Evolutionary conservation across 2,113 vertebrate species (phyloP).

Genomic region (Rhinoderma darwinii): DNA sequence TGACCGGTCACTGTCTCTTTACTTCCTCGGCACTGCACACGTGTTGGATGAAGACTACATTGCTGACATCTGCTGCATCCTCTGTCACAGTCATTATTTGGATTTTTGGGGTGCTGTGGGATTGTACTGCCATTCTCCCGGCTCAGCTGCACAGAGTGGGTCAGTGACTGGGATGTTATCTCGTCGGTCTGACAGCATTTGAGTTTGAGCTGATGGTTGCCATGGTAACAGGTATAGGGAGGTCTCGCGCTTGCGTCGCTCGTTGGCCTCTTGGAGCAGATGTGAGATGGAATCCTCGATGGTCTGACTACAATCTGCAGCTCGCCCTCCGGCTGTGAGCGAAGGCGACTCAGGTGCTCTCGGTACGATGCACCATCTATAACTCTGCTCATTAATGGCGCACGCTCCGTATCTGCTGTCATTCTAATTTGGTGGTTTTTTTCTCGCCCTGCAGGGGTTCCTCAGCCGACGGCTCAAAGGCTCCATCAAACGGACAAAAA

Average conservation of each 20-base stretch:
- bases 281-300: constrained; percentile 66
- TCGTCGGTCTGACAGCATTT: constrained; percentile 65
- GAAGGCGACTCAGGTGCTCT: constrained; percentile 28
- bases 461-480: constrained; percentile 92
- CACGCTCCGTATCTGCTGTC: constrained; percentile 18
- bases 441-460: constrained; percentile 83
- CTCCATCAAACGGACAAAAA: constrained; percentile 98
- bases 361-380: constrained; percentile 41
- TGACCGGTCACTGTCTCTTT: no score
- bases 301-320: constrained; percentile 56
- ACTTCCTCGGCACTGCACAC: no score
- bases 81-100: no score
- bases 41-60: no score
- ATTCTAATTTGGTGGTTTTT: constrained; percentile 67
- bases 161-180: constrained; percentile 53
- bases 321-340: constrained; percentile 58
- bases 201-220: constrained; percentile 78
- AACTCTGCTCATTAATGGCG: neutral
- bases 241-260: constrained; percentile 73
- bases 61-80: no score
- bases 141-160: neutral
- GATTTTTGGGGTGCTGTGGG: neutral
- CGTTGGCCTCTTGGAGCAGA: constrained; percentile 69
- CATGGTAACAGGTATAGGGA: constrained; percentile 84
- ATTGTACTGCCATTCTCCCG: no score